These are phyloP conservation scores for Ophion obscuratus DNA, from an alignment of 2,888 invertebrate species.

Conservation along the genomic window DNA sequence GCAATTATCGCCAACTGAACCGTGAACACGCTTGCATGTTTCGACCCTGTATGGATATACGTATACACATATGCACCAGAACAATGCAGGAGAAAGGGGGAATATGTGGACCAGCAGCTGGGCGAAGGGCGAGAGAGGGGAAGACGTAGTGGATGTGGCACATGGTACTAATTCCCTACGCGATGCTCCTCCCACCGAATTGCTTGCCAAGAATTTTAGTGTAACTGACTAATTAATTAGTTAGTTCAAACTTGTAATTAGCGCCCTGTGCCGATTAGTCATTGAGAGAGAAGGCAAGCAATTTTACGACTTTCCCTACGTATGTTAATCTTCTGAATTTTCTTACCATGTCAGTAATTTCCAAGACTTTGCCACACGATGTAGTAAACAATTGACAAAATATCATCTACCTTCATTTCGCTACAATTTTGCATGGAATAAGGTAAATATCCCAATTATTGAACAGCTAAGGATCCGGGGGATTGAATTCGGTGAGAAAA, in stretches of 20 bases:
- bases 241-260: slow-evolving; percentile 70
- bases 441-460: too few species aligned
- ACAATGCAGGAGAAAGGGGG: neutral
- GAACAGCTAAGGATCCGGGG: too few species aligned
- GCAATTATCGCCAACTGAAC: slow-evolving; percentile 66
- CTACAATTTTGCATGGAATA: too few species aligned
- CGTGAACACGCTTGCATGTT: slow-evolving; percentile 12
- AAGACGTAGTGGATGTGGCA: slow-evolving; percentile 34
- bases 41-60: neutral
- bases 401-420: too few species aligned
- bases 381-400: too few species aligned
- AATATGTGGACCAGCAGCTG: neutral
- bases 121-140: neutral
- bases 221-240: slow-evolving; percentile 78
- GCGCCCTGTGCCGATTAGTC: slow-evolving; percentile 72
- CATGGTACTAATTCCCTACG: slow-evolving; percentile 67
- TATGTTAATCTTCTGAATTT: neutral
- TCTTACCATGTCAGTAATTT: neutral
- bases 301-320: slow-evolving; percentile 6
- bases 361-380: neutral
- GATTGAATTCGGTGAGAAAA: too few species aligned
- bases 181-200: slow-evolving; percentile 50
- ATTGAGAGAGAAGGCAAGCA: slow-evolving; percentile 49
- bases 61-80: neutral
- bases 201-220: slow-evolving; percentile 60